Conservation (phyloP, 2,797 vertebrate species). For the Antennarius maculatus region DNA sequence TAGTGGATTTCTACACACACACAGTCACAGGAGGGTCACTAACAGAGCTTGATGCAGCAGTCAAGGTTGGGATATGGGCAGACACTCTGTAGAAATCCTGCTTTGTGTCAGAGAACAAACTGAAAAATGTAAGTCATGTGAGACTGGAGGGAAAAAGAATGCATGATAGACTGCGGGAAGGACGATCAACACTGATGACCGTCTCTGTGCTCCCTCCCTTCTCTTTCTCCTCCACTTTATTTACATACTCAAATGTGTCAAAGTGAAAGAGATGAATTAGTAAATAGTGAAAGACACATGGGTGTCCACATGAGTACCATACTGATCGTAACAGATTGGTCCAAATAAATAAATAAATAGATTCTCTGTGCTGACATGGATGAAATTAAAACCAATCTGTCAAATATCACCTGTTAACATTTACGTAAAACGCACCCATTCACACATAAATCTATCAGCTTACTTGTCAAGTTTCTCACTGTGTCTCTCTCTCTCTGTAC, state of each 20-base stretch:
- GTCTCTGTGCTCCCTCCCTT: background rate
- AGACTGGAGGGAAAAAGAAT: slow-evolving; percentile 8
- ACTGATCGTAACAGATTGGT: too few relatives aligned
- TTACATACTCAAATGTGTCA: background rate
- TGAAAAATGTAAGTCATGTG: slow-evolving; percentile 30
- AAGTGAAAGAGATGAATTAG: too few relatives aligned
- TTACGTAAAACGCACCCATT: slow-evolving; percentile 31
- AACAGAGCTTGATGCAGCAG: slow-evolving; percentile 8
- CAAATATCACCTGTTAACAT: slow-evolving; percentile 22
- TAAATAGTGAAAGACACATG: too few relatives aligned
- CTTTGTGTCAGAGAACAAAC: slow-evolving; percentile 43
- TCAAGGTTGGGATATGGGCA: slow-evolving; percentile 20
- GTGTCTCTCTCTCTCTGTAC: too few relatives aligned
- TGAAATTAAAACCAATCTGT: too few relatives aligned
- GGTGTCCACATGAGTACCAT: too few relatives aligned
- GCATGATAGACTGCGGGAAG: background rate
- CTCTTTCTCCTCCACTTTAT: background rate
- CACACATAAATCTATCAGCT: slow-evolving; percentile 31
- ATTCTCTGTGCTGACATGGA: too few relatives aligned
- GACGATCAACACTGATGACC: slow-evolving; percentile 16
- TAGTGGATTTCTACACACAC: slow-evolving; percentile 19
- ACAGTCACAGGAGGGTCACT: background rate
- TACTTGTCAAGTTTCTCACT: background rate
- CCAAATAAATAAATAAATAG: background rate
- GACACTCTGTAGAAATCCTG: slow-evolving; percentile 10